Evolutionary conservation across 2,888 invertebrate genomes (phyloP).

Genomic region (Nezara viridula): DNA sequence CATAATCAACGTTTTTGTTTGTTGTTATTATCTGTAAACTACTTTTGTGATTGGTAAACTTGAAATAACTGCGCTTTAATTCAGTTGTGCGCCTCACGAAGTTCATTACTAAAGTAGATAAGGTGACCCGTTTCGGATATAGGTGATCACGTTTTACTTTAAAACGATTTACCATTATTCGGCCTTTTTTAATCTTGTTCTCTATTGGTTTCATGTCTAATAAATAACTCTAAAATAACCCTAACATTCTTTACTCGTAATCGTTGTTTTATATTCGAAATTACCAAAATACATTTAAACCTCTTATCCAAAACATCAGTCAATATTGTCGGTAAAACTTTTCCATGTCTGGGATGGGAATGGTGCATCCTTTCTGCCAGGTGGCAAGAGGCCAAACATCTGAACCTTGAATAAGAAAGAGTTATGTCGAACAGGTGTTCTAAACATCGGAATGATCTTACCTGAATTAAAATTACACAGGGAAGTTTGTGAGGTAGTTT

Average conservation of each 20-base stretch:
- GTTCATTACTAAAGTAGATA: background rate
- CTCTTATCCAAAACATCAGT: background rate
- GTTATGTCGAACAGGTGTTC: conserved; percentile 13
- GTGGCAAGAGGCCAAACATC: conserved; percentile 15
- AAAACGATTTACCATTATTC: background rate
- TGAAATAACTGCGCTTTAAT: background rate
- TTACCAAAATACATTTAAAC: background rate
- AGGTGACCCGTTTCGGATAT: background rate
- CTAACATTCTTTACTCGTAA: too few relatives aligned
- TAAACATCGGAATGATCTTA: background rate
- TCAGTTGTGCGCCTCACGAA: background rate
- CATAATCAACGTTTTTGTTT: background rate
- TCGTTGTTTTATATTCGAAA: too few relatives aligned
- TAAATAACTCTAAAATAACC: background rate
- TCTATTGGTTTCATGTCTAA: background rate
- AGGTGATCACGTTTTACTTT: conserved; percentile 10
- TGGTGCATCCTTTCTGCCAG: conserved; percentile 23
- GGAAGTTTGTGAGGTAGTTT: background rate
- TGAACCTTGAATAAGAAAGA: conserved; percentile 37
- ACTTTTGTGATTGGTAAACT: background rate
- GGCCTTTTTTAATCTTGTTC: background rate
- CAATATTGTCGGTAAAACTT: background rate
- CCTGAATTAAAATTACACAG: background rate
- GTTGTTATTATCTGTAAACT: background rate
- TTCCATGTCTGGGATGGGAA: background rate